Conservation (phyloP, 2,113 vertebrate genomes). For the Leptosomus discolor region DNA sequence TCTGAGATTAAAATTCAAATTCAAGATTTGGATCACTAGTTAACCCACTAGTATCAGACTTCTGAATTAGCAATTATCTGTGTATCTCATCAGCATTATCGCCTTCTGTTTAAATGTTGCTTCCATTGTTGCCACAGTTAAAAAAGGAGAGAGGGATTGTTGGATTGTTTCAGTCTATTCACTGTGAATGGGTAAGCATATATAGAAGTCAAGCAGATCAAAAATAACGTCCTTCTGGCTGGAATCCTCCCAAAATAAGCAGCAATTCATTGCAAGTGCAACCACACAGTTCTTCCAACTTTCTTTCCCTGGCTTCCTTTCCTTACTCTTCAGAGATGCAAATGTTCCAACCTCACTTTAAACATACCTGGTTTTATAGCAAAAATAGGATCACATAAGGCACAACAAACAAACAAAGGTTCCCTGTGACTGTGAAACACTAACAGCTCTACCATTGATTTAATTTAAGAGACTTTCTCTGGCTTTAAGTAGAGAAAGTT, state of each 20-base stretch:
- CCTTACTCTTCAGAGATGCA: background rate
- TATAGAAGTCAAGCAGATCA: background rate
- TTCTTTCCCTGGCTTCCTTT: background rate
- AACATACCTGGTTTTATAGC: fast-evolving
- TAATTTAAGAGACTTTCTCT: background rate
- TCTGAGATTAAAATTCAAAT: background rate
- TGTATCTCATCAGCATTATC: background rate
- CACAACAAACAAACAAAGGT: background rate
- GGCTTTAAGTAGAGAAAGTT: background rate
- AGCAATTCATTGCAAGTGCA: background rate
- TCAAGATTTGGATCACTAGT: background rate
- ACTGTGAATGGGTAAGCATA: background rate
- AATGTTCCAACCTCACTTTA: background rate
- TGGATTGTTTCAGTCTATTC: background rate
- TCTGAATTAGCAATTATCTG: background rate
- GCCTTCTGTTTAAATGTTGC: background rate
- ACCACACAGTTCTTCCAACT: background rate
- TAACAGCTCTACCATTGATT: background rate
- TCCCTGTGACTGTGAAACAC: background rate
- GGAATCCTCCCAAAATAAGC: constrained; percentile 18
- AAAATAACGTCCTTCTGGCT: background rate
- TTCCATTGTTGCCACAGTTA: background rate
- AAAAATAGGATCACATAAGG: background rate
- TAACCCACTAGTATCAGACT: background rate
- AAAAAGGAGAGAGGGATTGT: background rate